Base-by-base conservation (phyloP, 2,797 vertebrate genomes). In the Carduelis carduelis region DNA sequence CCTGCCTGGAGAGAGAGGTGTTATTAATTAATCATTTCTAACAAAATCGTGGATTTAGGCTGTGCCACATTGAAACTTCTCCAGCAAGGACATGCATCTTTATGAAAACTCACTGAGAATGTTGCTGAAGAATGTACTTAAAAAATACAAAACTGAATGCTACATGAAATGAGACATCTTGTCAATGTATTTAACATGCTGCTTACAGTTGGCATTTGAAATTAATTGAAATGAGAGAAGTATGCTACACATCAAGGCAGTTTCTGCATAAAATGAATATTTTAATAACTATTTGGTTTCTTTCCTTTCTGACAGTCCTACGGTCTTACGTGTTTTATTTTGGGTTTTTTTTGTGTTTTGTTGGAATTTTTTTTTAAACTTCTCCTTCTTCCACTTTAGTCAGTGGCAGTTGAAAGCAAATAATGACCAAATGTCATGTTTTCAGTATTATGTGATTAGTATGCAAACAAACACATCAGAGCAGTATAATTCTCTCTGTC, bases 81-180 rank as follows among this genome's bases (percentile, higher is more conserved):
- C 41, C 53, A 92, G 78, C 59, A 79, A 65, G 35, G 56, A 19
- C 39, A 90, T n/a, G 44, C 34, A 46, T 85, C 66, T 83, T 90
- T 87, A 83, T 18, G 32, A 66, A 87, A 96, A 88, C 39, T 90
- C 63, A 52, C 35, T 12, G 64, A 89, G 72, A 76, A 91, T 43
- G 21, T 32, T 72, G 60, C 39, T 77, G 43, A 39, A 78, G 50
- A 89, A 50, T 53, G 32, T 80, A 70, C 64, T 93, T 92, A 34
- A 1, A 89, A 63, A 94, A 91, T 87, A 90, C 57, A 77, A 85
- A 95, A n/a, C 60, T 93, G 52, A 55, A 43, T 61, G 64, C 83
- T 65, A 91, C 74, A 68, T 78, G 44, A 91, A 95, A 89, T 14
- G 26, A 95, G 71, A 93, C 69, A 88, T 69, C 83, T 92, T 96